Conservation (phyloP, 2,888 invertebrate species). For the Nymphalis urticae region DNA sequence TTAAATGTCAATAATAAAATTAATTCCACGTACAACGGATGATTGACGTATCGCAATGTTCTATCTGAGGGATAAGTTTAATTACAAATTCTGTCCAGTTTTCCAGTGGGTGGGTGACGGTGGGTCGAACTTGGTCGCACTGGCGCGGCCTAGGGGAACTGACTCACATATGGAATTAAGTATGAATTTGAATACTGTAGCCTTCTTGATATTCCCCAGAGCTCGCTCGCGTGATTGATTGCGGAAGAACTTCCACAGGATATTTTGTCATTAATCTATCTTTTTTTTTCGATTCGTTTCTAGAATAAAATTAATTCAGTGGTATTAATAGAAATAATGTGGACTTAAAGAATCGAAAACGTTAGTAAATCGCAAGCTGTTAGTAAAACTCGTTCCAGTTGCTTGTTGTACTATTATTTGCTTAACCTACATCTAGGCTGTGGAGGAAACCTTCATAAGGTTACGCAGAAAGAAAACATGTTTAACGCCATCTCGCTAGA, state of each 20-base stretch:
- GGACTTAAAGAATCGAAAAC: not conserved
- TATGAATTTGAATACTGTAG: constrained; percentile 52
- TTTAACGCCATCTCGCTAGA: constrained; percentile 4
- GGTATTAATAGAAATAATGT: no score
- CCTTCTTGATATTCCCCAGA: constrained; percentile 63
- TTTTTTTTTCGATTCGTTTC: constrained; percentile 7
- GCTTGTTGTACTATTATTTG: constrained; percentile 37
- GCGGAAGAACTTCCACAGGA: constrained; percentile 38
- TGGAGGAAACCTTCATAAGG: constrained; percentile 33
- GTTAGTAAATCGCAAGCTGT: constrained; percentile 15
- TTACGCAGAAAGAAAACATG: constrained; percentile 31
- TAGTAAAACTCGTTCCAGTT: constrained; percentile 29
- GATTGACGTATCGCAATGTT: constrained; percentile 63
- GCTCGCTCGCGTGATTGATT: constrained; percentile 34
- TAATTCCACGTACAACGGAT: constrained; percentile 60
- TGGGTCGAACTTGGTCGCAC: constrained; percentile 26
- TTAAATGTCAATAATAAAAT: constrained; percentile 60
- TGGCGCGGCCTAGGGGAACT: constrained; percentile 54
- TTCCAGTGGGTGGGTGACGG: constrained; percentile 55
- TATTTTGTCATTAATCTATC: constrained; percentile 20
- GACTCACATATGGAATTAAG: constrained; percentile 55
- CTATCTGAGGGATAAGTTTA: constrained; percentile 46
- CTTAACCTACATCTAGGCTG: constrained; percentile 39
- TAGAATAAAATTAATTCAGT: not conserved
- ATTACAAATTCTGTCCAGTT: constrained; percentile 37